Base-by-base conservation (phyloP, 2,888 invertebrate species). In the Phengaris arion region DNA sequence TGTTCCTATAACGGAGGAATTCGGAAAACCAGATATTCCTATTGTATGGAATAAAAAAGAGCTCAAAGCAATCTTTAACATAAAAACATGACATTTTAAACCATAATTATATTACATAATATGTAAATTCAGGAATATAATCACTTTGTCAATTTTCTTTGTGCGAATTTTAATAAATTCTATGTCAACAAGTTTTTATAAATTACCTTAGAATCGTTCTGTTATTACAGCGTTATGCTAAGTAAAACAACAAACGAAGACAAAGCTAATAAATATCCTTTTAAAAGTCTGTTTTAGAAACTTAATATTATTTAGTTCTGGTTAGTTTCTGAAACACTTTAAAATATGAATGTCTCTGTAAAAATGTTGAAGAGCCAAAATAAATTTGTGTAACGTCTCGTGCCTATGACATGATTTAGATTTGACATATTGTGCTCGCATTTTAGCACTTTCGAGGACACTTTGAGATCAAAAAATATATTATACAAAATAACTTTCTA, bases 221-320 rank as follows among this genome's bases (percentile, higher is more conserved):
- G 64, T 45, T 35, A 10, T 22, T 22, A 22, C 10, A 64, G 35
- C 12, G 52, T 9, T 52, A 8, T 6, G 6, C 22, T 22, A 64
- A 64, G 59, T 64, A 64, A 64, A 64, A 64, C 35, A 64, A 64
- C 64, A 35, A 64, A 35, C 64, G 52, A 22, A 22, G 10, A 52
- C 35, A 6, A 64, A 35, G 64, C 64, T 64, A 64, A 35, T 35
- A 64, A 64, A 64, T 64, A 64, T 64, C 64, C 35, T 64, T 64
- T 64, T 64, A 64, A 64, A 64, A 64, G 35, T 64, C 64, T 64
- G 35, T 64, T 64, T 64, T 0, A 64, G 12, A 64, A 64, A 64
- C 6, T 64, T 64, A 35, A 35, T 2, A 64, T 64, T 15, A 35
- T 64, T 6, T 12, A 35, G 6, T 35, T 13, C 13, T 45, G 64